Evolutionary conservation across 2,888 invertebrate species (phyloP).

Genomic region (Stenichneumon culpator): DNA sequence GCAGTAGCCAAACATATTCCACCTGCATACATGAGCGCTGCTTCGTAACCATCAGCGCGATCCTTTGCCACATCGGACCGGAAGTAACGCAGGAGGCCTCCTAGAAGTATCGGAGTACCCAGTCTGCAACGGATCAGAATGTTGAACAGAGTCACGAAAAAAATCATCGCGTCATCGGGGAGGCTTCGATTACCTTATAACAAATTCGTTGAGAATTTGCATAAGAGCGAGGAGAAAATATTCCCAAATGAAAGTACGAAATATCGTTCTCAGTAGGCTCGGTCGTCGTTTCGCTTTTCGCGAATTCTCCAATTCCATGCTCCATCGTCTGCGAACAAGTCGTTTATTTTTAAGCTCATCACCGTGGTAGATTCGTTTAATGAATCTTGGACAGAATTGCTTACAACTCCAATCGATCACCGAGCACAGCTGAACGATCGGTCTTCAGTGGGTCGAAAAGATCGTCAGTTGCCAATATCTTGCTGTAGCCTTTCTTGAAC

Average conservation of each 20-base stretch:
- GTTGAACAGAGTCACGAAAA: not conserved
- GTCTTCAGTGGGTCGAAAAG: slow-evolving; percentile 89
- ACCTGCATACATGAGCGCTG: slow-evolving; percentile 80
- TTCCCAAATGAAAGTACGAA: slow-evolving; percentile 84
- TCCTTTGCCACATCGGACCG: slow-evolving; percentile 75
- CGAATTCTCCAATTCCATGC: slow-evolving; percentile 83
- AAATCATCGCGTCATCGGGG: not conserved
- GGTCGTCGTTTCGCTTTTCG: slow-evolving; percentile 81
- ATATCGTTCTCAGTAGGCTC: slow-evolving; percentile 85
- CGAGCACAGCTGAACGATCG: slow-evolving; percentile 90
- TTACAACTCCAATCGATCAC: slow-evolving; percentile 89
- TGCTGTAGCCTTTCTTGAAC: slow-evolving; percentile 91
- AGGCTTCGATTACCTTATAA: slow-evolving; percentile 76
- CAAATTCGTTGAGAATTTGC: slow-evolving; percentile 84
- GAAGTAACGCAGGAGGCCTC: slow-evolving; percentile 89
- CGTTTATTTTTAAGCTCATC: not conserved
- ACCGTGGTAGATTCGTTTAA: no score
- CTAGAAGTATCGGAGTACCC: slow-evolving; percentile 89
- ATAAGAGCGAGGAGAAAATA: slow-evolving; percentile 85
- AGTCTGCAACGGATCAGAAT: slow-evolving; percentile 84
- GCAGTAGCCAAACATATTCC: slow-evolving; percentile 81
- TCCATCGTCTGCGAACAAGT: slow-evolving; percentile 85
- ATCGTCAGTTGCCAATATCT: slow-evolving; percentile 91
- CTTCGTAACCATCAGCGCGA: slow-evolving; percentile 71
- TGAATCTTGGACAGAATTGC: slow-evolving; percentile 70